Evolutionary conservation across 2,888 invertebrate species (phyloP).

Genomic region (Ochropleura leucogaster): DNA sequence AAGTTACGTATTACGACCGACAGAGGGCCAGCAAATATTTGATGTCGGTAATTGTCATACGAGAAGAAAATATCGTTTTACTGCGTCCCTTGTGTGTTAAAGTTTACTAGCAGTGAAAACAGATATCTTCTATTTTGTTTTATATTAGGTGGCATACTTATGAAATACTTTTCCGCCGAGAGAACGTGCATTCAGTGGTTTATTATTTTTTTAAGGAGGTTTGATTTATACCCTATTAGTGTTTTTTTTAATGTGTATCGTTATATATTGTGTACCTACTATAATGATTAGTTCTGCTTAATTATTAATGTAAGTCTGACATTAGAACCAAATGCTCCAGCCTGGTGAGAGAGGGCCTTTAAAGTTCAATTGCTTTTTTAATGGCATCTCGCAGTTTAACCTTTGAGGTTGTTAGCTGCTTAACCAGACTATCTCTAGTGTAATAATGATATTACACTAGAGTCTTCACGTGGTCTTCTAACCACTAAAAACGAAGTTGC

Average conservation of each 20-base stretch:
- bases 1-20: constrained; percentile 86
- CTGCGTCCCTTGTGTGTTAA: constrained; percentile 63
- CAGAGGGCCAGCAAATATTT: constrained; percentile 89
- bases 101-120: constrained; percentile 61
- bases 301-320: background rate
- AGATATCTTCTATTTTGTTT: constrained; percentile 42
- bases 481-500: too few relatives aligned
- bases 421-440: too few relatives aligned
- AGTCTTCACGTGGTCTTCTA: too few relatives aligned
- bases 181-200: background rate
- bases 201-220: background rate
- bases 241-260: background rate
- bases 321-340: background rate
- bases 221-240: background rate
- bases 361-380: background rate
- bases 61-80: constrained; percentile 78
- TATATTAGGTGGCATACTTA: constrained; percentile 33
- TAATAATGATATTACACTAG: too few relatives aligned
- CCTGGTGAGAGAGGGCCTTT: background rate
- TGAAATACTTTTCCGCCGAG: background rate
- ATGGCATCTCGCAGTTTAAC: too few relatives aligned
- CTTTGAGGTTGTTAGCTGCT: too few relatives aligned
- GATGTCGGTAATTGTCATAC: constrained; percentile 87
- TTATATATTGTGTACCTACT: background rate
- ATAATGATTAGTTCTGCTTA: background rate